These are phyloP conservation scores for Oxyruncus cristatus DNA, from an alignment of 2,113 vertebrate genomes.

Conservation along the genomic window DNA sequence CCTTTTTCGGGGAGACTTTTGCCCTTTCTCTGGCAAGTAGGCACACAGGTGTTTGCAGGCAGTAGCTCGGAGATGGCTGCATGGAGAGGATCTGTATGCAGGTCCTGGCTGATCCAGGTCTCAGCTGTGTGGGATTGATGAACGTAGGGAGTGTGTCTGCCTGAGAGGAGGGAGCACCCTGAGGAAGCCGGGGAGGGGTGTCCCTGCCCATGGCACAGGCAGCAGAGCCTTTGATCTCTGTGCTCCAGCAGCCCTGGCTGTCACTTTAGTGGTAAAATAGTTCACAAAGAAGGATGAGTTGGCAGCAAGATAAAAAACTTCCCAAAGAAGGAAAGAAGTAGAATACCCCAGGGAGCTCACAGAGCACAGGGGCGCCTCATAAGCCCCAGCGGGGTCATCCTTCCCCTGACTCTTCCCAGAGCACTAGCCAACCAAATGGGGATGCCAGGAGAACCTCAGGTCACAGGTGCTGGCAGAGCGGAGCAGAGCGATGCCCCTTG, in stretches of 20 bases:
- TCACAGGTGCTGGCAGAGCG: background rate
- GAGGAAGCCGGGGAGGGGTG: background rate
- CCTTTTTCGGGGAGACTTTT: background rate
- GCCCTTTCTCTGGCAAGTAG: background rate
- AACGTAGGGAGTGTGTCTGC: fast-evolving
- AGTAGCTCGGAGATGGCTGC: background rate
- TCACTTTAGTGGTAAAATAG: background rate
- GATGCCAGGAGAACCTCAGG: background rate
- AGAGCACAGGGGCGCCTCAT: background rate
- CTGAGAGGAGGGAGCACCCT: background rate
- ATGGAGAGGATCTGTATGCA: background rate
- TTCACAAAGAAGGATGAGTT: background rate
- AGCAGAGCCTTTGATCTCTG: background rate
- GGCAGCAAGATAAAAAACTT: background rate
- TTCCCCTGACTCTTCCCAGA: background rate
- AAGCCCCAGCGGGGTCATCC: background rate
- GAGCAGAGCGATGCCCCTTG: background rate
- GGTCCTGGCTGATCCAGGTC: background rate
- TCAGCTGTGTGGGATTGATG: fast-evolving
- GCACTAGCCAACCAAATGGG: background rate
- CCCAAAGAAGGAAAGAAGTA: background rate
- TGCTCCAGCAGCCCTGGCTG: background rate
- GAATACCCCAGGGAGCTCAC: background rate
- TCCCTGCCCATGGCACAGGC: background rate
- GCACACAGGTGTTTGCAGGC: background rate